Conservation (phyloP, 2,888 invertebrate species). For the Marasmarcha lunaedactyla region DNA sequence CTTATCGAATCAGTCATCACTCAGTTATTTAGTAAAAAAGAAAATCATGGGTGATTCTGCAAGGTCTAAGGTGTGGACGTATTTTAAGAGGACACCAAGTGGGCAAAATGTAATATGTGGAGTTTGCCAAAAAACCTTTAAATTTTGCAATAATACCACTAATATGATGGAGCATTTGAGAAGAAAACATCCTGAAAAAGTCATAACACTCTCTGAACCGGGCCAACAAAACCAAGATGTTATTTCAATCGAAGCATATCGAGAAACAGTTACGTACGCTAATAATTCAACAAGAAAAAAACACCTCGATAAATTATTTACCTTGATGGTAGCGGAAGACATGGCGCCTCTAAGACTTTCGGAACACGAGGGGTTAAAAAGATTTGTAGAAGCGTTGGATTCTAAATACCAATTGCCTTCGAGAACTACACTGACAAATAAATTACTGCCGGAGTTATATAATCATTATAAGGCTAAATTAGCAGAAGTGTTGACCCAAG, state of each 20-base stretch:
- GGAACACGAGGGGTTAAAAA: slow-evolving; percentile 9
- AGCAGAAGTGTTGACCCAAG: not conserved
- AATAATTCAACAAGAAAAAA: not conserved
- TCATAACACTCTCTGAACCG: not conserved
- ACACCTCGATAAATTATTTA: slow-evolving; percentile 5
- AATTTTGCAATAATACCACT: slow-evolving; percentile 2
- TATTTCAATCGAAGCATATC: not conserved
- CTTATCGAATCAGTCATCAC: too few relatives aligned
- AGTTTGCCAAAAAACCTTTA: not conserved
- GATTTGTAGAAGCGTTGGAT: slow-evolving; percentile 8
- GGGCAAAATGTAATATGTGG: not conserved
- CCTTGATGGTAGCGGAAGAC: slow-evolving; percentile 9
- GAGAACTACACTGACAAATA: slow-evolving; percentile 6
- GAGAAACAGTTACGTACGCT: not conserved
- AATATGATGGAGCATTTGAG: slow-evolving; percentile 2
- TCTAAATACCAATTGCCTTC: slow-evolving; percentile 8
- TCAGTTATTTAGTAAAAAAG: too few relatives aligned
- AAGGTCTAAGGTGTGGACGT: not conserved
- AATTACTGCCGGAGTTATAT: not conserved
- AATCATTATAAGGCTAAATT: slow-evolving; percentile 3
- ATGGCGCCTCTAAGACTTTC: slow-evolving; percentile 9
- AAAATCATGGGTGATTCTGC: too few relatives aligned
- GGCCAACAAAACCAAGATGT: not conserved
- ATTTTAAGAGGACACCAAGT: not conserved
- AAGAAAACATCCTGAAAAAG: slow-evolving; percentile 1